Conservation (phyloP, 2,888 invertebrate genomes). For the Doris montereyensis region DNA sequence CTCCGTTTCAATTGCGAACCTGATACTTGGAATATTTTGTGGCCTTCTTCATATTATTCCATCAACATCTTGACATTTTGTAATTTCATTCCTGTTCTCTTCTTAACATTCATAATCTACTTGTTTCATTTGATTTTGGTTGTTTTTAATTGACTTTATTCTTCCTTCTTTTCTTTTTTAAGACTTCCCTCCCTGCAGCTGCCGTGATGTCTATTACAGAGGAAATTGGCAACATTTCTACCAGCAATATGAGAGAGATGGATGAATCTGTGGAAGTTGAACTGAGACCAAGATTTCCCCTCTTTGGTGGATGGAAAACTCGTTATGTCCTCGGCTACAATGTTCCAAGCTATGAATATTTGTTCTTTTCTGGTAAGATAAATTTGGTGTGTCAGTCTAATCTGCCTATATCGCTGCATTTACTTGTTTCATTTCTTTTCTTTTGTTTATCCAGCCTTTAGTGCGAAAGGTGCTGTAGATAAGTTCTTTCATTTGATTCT, state of each 20-base stretch:
- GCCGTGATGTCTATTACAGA: slow-evolving; percentile 97
- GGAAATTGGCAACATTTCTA: slow-evolving; percentile 99
- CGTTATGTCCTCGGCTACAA: slow-evolving; percentile 97
- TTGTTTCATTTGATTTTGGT: too few species aligned
- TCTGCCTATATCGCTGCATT: too few species aligned
- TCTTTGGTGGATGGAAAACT: slow-evolving; percentile 99
- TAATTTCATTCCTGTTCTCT: too few species aligned
- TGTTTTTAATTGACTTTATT: too few species aligned
- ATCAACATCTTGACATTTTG: too few species aligned
- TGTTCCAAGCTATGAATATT: slow-evolving; percentile 96
- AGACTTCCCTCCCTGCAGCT: slow-evolving; percentile 82
- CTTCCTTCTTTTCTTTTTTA: slow-evolving; percentile 48
- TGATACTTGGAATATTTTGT: too few species aligned
- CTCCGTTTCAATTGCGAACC: not conserved
- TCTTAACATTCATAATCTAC: too few species aligned
- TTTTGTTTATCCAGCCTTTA: too few species aligned
- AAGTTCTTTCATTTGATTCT: not conserved
- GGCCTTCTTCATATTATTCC: too few species aligned
- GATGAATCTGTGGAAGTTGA: slow-evolving; percentile 96
- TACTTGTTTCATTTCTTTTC: too few species aligned
- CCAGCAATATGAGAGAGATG: slow-evolving; percentile 89
- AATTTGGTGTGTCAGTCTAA: not conserved
- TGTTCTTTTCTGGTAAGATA: slow-evolving; percentile 82
- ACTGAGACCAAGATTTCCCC: slow-evolving; percentile 94
- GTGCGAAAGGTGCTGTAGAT: not conserved